These are phyloP conservation scores for Drepana arcuata DNA, from an alignment of 1,140 invertebrate genomes.

Conservation along the genomic window DNA sequence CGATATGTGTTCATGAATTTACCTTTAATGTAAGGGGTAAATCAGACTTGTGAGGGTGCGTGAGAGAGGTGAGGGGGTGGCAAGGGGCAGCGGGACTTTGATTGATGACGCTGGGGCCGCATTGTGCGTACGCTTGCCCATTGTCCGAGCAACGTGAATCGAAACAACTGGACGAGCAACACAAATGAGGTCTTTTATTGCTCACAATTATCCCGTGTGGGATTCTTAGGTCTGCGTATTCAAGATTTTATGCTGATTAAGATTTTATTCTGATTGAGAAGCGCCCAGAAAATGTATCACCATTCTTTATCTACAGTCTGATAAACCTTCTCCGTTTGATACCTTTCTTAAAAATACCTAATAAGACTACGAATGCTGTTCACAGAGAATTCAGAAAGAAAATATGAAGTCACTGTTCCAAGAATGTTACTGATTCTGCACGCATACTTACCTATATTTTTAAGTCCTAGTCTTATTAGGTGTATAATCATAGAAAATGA, in stretches of 20 bases:
- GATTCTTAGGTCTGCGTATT: slow-evolving; percentile 6
- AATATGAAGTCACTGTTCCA: no score
- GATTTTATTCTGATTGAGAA: slow-evolving; percentile 3
- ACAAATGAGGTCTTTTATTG: slow-evolving; percentile 44
- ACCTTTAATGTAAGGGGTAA: slow-evolving; percentile 34
- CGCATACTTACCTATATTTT: no score
- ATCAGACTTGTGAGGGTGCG: slow-evolving; percentile 19
- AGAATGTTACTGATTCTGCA: no score
- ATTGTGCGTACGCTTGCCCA: slow-evolving; percentile 47
- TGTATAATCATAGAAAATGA: no score
- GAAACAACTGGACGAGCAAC: slow-evolving; percentile 50
- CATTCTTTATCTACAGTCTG: no score
- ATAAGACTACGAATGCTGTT: no score
- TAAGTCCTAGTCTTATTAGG: no score
- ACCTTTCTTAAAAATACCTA: no score
- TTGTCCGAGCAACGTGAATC: slow-evolving; percentile 47
- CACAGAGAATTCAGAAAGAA: no score
- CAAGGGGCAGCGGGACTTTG: slow-evolving; percentile 34
- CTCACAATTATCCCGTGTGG: slow-evolving; percentile 16
- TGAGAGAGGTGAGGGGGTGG: slow-evolving; percentile 8
- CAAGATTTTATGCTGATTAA: slow-evolving; percentile 19
- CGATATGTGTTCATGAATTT: slow-evolving; percentile 28
- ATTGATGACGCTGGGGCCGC: slow-evolving; percentile 57
- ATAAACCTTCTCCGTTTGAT: no score
- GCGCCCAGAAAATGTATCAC: no score